These are phyloP conservation scores for Pogoniulus pusillus DNA, from an alignment of 2,797 vertebrate genomes.

Conservation along the genomic window DNA sequence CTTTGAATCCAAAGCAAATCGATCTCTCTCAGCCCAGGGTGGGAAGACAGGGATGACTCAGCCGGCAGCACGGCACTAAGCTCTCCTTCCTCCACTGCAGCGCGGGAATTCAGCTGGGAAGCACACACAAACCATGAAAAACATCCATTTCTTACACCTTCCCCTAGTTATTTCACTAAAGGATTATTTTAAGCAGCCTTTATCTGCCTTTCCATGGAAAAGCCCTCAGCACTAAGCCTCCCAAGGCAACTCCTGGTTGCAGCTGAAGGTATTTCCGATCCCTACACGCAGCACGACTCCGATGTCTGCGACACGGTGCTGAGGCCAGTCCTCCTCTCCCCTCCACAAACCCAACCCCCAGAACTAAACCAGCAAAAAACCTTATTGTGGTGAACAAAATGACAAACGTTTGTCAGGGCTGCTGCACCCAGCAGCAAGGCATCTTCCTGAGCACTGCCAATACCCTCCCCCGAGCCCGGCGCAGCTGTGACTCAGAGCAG, in stretches of 20 bases:
- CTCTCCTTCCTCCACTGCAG: background rate
- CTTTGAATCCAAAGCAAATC: background rate
- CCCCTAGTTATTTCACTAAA: background rate
- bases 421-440: rapidly evolving
- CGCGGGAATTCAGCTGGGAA: background rate
- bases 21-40: background rate
- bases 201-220: background rate
- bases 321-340: background rate
- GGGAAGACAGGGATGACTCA: constrained; percentile 44
- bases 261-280: background rate
- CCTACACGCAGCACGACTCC: rapidly evolving
- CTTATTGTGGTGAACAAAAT: rapidly evolving
- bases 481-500: background rate
- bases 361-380: background rate
- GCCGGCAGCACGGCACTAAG: background rate
- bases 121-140: background rate
- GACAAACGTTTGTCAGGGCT: rapidly evolving
- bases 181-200: background rate
- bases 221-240: background rate
- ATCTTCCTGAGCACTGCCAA: background rate
- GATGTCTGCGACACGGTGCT: rapidly evolving
- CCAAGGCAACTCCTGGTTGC: background rate
- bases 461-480: rapidly evolving
- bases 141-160: background rate
- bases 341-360: background rate